Base-by-base conservation (phyloP, 2,113 vertebrate species). In the Sprattus sprattus region DNA sequence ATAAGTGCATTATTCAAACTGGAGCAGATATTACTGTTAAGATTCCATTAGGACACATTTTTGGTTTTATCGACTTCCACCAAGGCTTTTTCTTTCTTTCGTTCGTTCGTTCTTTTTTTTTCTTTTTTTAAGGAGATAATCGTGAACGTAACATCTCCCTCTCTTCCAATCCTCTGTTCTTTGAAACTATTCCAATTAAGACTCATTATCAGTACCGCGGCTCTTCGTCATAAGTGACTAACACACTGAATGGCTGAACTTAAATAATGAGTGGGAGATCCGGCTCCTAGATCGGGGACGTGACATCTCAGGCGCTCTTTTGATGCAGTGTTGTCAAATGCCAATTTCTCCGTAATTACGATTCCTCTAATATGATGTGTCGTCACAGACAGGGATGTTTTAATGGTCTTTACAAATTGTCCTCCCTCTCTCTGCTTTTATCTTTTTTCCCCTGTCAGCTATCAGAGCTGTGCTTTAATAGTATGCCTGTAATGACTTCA, bases 181-280 rank as follows among this genome's bases (percentile, higher is more conserved):
- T 91, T 91, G 87, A 94, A 87, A 92, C 93, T 89, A 88, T 88
- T 86, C 83, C 89, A 92, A 91, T 93, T 93, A 93, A 83, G 88
- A 87, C 88, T 92, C 88, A 91, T 95, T 91, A 94, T 91, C 89
- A 88, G 57, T 81, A 91, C 81, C 85, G 90, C 85, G 82, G 87
- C 85, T 88, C 89, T 83, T 91, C 92, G 85, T 91, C 15, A 20
- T 93, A 91, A 90, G 90, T 87, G 85, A 89, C 84, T 82, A 91
- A 89, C 88, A 85, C 86, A 57, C 45, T 80, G 86, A 89, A 87
- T 84, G 86, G 85, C 84, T 16, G 82, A 88, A 88, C 89, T 87
- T 87, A 60, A 84, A 86, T 90, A 91, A 92, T 89, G 88, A 91
- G 89, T 78, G 88, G 71, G 89, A 92, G 89, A 88, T 88, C 90